A percentile compares a stretch with the other conserved stretches of the same genome.
These are phyloP conservation scores for Amblyjoppa proteus DNA, from an alignment of 2,888 invertebrate species.

Conservation along the genomic window DNA sequence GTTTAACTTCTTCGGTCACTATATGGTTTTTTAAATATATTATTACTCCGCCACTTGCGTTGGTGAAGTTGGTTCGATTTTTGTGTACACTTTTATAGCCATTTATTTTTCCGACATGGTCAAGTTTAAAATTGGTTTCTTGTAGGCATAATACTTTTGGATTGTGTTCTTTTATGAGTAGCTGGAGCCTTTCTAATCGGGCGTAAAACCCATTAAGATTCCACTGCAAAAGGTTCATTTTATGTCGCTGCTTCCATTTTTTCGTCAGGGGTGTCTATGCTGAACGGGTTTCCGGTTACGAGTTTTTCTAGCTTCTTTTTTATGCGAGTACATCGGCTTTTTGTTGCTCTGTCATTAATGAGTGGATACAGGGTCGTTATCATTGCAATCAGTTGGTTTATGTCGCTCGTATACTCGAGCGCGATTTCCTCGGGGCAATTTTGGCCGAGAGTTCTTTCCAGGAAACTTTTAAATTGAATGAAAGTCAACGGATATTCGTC, in stretches of 20 bases:
- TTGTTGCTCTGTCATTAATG: background rate
- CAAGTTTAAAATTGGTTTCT: constrained; percentile 5
- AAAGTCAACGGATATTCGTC: constrained; percentile 3
- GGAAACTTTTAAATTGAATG: constrained; percentile 23
- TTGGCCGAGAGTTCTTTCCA: constrained; percentile 16
- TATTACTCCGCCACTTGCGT: constrained; percentile 17
- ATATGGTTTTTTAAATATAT: constrained; percentile 1
- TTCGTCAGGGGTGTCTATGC: constrained; percentile 7
- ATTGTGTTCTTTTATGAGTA: background rate
- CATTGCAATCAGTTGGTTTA: background rate
- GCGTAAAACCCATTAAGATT: background rate
- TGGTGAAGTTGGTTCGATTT: background rate
- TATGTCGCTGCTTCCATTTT: background rate
- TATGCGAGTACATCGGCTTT: constrained; percentile 8
- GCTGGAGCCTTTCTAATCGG: background rate
- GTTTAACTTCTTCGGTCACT: background rate
- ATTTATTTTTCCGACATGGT: constrained; percentile 16
- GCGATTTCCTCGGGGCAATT: background rate
- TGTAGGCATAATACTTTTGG: constrained; percentile 9
- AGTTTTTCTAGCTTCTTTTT: constrained; percentile 13
- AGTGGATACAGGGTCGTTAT: constrained; percentile 16
- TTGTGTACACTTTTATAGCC: constrained; percentile 14
- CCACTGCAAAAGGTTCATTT: constrained; percentile 18
- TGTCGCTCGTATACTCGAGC: constrained; percentile 13
- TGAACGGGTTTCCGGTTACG: background rate